Evolutionary conservation across 2,797 vertebrate genomes (phyloP), one percentile per base, ranked within the genome.

Genomic region (Spondyliosoma cantharus): DNA sequence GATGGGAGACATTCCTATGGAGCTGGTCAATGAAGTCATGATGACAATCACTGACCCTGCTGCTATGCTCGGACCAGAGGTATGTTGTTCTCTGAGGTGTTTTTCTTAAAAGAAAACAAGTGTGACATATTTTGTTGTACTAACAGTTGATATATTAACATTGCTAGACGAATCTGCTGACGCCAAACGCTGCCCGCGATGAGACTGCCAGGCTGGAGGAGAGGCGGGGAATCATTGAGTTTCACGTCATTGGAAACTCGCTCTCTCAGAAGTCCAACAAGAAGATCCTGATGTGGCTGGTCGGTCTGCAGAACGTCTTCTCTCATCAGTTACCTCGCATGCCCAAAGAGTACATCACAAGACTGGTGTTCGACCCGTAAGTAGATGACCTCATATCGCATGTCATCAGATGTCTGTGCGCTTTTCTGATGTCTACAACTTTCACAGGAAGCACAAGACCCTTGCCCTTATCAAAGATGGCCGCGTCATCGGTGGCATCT

Each of bases 311-410:
- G 95, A 99, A 99, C 0, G 98, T 99, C 82, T 99, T 99, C 93
- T 99, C 98, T 0, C 98, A 99, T 87, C 98, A 99, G 87, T 95
- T 99, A 87, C 98, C 98, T 5, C 96, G 98, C 70, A 99, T 99
- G 97, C 98, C 98, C 91, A 99, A 99, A 95, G 98, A 99, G 88
- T 99, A 99, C 92, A 99, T 99, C 89, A 98, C 98, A 13, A 96
- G 98, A 19, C 96, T 99, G 15, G 98, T 99, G 89, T 99, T 99
- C 14, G 98, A 99, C 95, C 97, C 97, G 97, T 99, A 82, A 92
- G 97, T 96, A 43, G 16, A 45, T 0, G 15, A 5, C 29, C 9
- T 49, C 2, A 13, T 0, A 22, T 7, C 17, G 0, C 32, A 0
- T 0, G 3, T 32, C 6, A 1, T 22, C 3, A 0, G 7, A 48